These are phyloP conservation scores for Sander vitreus DNA, from an alignment of 2,113 vertebrate species.

Conservation along the genomic window DNA sequence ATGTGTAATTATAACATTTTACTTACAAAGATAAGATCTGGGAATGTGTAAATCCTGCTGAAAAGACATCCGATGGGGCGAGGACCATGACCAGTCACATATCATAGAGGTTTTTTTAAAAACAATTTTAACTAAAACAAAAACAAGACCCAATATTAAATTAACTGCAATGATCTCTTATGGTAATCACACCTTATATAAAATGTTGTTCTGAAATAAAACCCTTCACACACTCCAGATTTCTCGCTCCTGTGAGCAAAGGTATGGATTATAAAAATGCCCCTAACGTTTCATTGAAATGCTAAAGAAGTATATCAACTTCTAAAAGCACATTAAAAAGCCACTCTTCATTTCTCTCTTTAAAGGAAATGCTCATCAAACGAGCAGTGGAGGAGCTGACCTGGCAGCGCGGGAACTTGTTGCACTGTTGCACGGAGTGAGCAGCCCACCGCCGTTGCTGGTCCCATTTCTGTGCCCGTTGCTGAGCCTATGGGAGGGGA, in stretches of 20 bases:
- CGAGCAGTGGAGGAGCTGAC: conserved; percentile 53
- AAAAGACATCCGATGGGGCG: neutral
- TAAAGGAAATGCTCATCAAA: neutral
- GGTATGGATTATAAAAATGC: neutral
- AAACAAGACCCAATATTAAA: neutral
- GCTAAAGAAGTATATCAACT: neutral
- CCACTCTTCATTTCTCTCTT: neutral
- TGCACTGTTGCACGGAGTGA: conserved; percentile 76
- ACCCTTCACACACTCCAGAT: neutral
- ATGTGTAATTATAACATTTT: neutral
- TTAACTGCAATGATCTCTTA: neutral
- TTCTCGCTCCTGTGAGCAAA: neutral
- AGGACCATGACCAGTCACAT: neutral
- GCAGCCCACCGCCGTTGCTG: conserved; percentile 59
- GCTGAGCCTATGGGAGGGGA: conserved; percentile 61
- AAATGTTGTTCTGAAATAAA: neutral
- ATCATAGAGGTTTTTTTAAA: too few relatives aligned
- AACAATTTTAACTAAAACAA: neutral
- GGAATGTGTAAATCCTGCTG: neutral
- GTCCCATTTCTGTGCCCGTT: conserved; percentile 63
- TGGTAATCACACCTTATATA: neutral
- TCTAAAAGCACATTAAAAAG: neutral
- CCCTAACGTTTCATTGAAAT: neutral
- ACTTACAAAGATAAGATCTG: neutral
- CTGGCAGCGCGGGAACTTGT: conserved; percentile 80